Percentiles rank a stretch among this genome's conserved stretches.
Conservation (phyloP, 1,140 invertebrate species). For the Drosophila lacertosa region DNA sequence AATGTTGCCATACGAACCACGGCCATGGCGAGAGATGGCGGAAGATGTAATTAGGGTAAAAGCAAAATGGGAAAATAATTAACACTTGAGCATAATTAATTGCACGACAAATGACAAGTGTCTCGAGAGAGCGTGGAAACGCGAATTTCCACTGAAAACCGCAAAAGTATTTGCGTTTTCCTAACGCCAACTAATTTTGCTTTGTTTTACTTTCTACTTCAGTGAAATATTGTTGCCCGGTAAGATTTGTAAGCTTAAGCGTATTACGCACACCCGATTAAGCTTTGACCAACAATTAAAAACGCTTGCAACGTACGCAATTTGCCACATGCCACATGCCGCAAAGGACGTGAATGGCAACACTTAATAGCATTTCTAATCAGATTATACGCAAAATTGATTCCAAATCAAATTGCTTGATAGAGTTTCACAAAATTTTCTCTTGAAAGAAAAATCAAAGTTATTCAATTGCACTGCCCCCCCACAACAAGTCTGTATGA, state of each 20-base stretch:
- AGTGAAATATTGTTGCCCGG: constrained; percentile 15
- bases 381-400: constrained; percentile 47
- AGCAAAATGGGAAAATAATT: constrained; percentile 78
- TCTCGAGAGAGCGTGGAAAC: constrained; percentile 25
- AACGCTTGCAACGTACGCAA: not conserved
- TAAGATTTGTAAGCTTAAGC: constrained; percentile 18
- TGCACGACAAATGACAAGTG: constrained; percentile 74
- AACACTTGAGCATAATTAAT: constrained; percentile 78
- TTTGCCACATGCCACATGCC: constrained; percentile 11
- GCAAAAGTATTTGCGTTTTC: constrained; percentile 1
- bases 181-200: not conserved
- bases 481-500: constrained; percentile 9
- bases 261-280: constrained; percentile 33
- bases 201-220: not conserved
- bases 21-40: constrained; percentile 42
- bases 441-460: constrained; percentile 23
- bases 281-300: constrained; percentile 20
- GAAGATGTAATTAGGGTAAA: constrained; percentile 76
- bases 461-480: constrained; percentile 25
- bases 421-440: constrained; percentile 28
- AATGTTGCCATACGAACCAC: constrained; percentile 15
- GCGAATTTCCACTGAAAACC: constrained; percentile 9
- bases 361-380: constrained; percentile 47
- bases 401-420: constrained; percentile 39
- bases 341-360: constrained; percentile 18